phyloP scores from a whole-genome alignment of 2,888 invertebrate species.

The Serripes groenlandicus region DNA sequence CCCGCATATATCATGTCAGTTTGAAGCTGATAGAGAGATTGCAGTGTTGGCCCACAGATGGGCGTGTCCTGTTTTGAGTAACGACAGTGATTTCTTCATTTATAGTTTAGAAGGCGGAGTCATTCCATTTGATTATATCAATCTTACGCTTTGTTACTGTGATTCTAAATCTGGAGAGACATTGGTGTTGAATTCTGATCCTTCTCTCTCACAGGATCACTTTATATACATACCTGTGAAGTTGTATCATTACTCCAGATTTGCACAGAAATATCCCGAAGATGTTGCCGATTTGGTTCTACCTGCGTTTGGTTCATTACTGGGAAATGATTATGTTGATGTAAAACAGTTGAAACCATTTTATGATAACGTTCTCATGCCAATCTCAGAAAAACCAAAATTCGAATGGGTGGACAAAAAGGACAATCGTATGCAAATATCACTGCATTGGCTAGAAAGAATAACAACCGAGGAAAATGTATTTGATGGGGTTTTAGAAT shows the following conservation, averaged over 20 bases:
- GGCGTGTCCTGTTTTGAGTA: conserved; percentile 95
- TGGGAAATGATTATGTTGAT: conserved; percentile 96
- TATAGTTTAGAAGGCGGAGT: conserved; percentile 91
- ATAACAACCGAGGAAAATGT: conserved; percentile 90
- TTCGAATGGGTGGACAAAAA: conserved; percentile 59
- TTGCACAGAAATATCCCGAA: conserved; percentile 89
- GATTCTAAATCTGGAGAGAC: conserved; percentile 47
- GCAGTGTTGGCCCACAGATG: conserved; percentile 93
- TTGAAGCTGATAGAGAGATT: conserved; percentile 96
- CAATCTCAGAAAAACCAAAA: conserved; percentile 84
- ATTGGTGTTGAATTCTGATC: conserved; percentile 21
- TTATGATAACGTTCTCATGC: conserved; percentile 88
- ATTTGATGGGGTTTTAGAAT: conserved; percentile 87
- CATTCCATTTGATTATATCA: conserved; percentile 90
- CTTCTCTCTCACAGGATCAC: conserved; percentile 28
- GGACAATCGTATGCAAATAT: conserved; percentile 91
- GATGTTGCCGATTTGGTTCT: conserved; percentile 90
- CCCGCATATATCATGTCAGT: conserved; percentile 91
- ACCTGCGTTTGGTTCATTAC: conserved; percentile 92
- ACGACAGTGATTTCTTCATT: conserved; percentile 97
- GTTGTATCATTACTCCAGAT: conserved; percentile 91
- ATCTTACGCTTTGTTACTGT: conserved; percentile 70
- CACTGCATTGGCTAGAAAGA: conserved; percentile 92
- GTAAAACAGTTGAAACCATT: conserved; percentile 90
- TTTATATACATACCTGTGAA: conserved; percentile 83